Conservation (phyloP, 2,888 invertebrate genomes). For the Laspeyria flexula region DNA sequence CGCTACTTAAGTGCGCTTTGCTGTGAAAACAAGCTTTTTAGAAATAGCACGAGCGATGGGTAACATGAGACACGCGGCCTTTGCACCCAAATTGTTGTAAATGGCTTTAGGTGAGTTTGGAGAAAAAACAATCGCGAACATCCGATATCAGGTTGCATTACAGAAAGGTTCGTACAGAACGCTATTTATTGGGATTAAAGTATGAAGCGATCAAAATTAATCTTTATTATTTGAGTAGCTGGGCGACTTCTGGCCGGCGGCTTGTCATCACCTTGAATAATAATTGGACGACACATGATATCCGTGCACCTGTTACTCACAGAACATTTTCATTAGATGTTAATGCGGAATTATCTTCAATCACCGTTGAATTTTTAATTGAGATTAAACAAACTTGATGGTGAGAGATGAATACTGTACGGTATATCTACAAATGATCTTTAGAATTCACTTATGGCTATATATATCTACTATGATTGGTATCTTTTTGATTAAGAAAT, state of each 20-base stretch:
- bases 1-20: conserved; percentile 79
- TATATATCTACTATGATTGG: too few relatives aligned
- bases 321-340: conserved; percentile 37
- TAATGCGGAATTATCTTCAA: conserved; percentile 43
- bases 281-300: conserved; percentile 59
- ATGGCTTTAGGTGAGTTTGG: conserved; percentile 79
- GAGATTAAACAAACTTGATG: conserved; percentile 19
- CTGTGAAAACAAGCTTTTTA: conserved; percentile 83
- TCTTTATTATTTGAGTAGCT: conserved; percentile 39
- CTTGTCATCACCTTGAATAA: conserved; percentile 58
- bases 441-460: too few relatives aligned
- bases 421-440: too few relatives aligned
- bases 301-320: conserved; percentile 52
- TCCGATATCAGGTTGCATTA: conserved; percentile 57
- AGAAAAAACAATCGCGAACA: conserved; percentile 70
- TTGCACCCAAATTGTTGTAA: conserved; percentile 78
- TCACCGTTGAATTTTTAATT: conserved; percentile 34
- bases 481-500: too few relatives aligned
- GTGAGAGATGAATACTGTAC: conserved; percentile 4
- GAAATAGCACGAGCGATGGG: conserved; percentile 77
- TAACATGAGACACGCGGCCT: conserved; percentile 72
- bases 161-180: conserved; percentile 41
- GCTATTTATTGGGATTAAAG: conserved; percentile 48
- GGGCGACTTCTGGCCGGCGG: conserved; percentile 37
- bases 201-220: conserved; percentile 36